Evolutionary conservation across 2,888 invertebrate species (phyloP).

Genomic region (Caenorhabditis plicata): DNA sequence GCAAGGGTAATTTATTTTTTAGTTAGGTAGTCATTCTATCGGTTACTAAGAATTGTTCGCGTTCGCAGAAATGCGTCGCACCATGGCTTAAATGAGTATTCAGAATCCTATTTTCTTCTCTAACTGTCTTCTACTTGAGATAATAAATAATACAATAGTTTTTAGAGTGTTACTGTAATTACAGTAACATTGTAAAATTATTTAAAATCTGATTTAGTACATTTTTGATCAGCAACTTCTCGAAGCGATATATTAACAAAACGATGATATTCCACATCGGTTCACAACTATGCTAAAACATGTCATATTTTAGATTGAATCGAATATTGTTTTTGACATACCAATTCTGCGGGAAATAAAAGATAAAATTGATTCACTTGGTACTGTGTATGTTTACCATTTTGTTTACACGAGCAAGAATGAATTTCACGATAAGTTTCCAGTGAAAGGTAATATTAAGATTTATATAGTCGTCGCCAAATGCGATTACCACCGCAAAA

Average conservation of each 20-base stretch:
- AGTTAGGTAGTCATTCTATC: not conserved
- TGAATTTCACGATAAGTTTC: constrained; percentile 19
- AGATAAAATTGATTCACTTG: not conserved
- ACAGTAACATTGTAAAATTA: not conserved
- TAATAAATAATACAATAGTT: not conserved
- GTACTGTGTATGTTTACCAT: constrained; percentile 14
- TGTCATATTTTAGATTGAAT: constrained; percentile 14
- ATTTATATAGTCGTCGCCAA: too few relatives aligned
- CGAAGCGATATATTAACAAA: too few relatives aligned
- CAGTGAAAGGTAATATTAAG: constrained; percentile 11
- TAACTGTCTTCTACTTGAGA: not conserved
- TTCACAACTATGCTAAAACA: not conserved
- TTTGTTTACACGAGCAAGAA: constrained; percentile 17
- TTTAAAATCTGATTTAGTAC: not conserved
- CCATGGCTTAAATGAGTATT: too few relatives aligned
- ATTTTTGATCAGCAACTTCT: too few relatives aligned
- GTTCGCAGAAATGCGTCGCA: too few relatives aligned
- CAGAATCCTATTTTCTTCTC: too few relatives aligned
- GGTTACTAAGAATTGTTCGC: too few relatives aligned
- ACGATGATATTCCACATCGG: too few relatives aligned
- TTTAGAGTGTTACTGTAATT: too few relatives aligned
- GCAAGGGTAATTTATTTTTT: not conserved
- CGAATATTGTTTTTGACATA: constrained; percentile 15
- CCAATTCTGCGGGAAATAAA: constrained; percentile 13
- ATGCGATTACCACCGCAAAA: too few relatives aligned